Evolutionary conservation across 2,888 invertebrate species (phyloP).

Genomic region (Cactoblastis cactorum): DNA sequence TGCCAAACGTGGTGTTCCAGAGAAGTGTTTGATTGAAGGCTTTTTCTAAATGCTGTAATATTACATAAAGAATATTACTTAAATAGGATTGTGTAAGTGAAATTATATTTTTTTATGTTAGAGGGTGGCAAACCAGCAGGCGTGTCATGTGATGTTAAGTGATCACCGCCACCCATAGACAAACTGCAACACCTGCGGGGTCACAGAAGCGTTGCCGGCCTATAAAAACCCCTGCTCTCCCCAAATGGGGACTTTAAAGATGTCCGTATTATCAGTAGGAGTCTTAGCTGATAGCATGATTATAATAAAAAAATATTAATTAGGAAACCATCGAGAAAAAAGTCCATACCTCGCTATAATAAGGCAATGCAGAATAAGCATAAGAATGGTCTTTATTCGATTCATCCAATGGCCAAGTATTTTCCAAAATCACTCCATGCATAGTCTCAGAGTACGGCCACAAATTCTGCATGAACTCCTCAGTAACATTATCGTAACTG

Average conservation of each 20-base stretch:
- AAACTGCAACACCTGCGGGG: too few relatives aligned
- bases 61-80: background rate
- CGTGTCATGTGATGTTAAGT: too few relatives aligned
- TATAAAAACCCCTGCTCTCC: too few relatives aligned
- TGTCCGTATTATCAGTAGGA: too few relatives aligned
- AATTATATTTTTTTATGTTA: too few relatives aligned
- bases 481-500: constrained; percentile 36
- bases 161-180: too few relatives aligned
- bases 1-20: constrained; percentile 74
- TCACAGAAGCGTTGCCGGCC: too few relatives aligned
- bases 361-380: constrained; percentile 57
- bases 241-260: too few relatives aligned
- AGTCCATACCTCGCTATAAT: constrained; percentile 66
- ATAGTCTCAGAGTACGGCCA: constrained; percentile 42
- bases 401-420: constrained; percentile 77
- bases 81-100: constrained; percentile 7
- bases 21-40: constrained; percentile 70
- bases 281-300: too few relatives aligned
- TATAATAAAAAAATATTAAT: too few relatives aligned
- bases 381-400: constrained; percentile 49
- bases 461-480: constrained; percentile 40
- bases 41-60: constrained; percentile 59
- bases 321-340: too few relatives aligned
- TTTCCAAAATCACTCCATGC: constrained; percentile 72
- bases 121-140: too few relatives aligned